Evolutionary conservation across 2,113 vertebrate species (phyloP).

Genomic region (Malaclemys terrapin): DNA sequence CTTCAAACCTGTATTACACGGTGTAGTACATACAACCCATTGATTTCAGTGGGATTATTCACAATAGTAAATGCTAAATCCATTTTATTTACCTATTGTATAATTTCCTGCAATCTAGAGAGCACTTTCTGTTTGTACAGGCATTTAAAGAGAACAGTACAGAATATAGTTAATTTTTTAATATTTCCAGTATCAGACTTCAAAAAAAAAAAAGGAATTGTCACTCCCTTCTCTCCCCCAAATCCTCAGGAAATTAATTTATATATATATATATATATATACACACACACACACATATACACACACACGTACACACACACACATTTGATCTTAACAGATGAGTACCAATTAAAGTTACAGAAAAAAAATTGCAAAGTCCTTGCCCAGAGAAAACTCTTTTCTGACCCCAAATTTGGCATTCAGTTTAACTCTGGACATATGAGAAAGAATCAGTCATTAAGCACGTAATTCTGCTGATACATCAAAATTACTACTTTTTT

Average conservation of each 20-base stretch:
- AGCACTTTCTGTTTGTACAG: neutral
- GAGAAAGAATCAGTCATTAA: too few relatives aligned
- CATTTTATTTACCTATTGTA: neutral
- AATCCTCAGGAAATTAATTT: neutral
- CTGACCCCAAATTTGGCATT: too few relatives aligned
- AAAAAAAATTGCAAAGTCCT: too few relatives aligned
- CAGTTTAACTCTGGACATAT: too few relatives aligned
- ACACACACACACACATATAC: neutral
- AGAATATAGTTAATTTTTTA: neutral
- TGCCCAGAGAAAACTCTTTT: too few relatives aligned
- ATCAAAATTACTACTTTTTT: too few relatives aligned
- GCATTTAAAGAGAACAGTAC: neutral
- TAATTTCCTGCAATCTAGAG: neutral
- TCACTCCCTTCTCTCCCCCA: neutral
- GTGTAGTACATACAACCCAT: neutral
- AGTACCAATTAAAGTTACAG: too few relatives aligned
- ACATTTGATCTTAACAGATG: neutral
- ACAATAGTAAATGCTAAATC: neutral
- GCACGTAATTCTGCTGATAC: too few relatives aligned
- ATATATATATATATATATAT: neutral
- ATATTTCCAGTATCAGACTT: fast-evolving
- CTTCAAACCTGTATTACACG: neutral
- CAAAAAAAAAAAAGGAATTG: neutral
- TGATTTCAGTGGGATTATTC: fast-evolving
- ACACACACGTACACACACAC: too few relatives aligned